These are phyloP conservation scores for Mechanitis mazaeus DNA, from an alignment of 2,888 invertebrate genomes.

Conservation along the genomic window DNA sequence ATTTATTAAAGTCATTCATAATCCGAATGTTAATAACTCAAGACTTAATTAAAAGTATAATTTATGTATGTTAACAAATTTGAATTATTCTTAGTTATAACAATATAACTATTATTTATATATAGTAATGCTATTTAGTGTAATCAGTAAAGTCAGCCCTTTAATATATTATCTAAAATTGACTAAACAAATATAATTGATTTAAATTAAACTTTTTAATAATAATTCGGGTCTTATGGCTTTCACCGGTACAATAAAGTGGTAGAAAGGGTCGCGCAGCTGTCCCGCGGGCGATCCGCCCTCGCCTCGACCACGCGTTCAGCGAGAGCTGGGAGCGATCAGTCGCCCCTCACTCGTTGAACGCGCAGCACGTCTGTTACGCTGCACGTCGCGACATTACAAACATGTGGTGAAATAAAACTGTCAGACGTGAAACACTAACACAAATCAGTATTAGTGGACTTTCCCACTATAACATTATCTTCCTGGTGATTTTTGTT, in stretches of 20 bases:
- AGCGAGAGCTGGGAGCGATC: slow-evolving; percentile 26
- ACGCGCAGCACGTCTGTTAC: slow-evolving; percentile 55
- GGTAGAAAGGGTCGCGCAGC: slow-evolving; percentile 71
- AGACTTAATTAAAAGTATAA: too few species aligned
- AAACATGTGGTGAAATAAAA: slow-evolving; percentile 76
- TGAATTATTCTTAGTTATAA: too few species aligned
- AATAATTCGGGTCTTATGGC: slow-evolving; percentile 24
- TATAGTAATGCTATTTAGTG: too few species aligned
- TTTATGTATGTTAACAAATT: too few species aligned
- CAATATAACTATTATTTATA: too few species aligned
- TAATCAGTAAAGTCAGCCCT: too few species aligned
- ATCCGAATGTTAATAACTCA: too few species aligned
- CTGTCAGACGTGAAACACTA: slow-evolving; percentile 72
- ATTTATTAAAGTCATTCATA: too few species aligned
- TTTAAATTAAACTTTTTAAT: too few species aligned
- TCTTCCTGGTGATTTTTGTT: slow-evolving; percentile 55
- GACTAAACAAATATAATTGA: too few species aligned
- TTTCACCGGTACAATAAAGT: slow-evolving; percentile 61
- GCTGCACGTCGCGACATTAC: slow-evolving; percentile 49
- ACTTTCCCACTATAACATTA: slow-evolving; percentile 44
- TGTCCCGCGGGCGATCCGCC: slow-evolving; percentile 56
- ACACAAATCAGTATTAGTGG: slow-evolving; percentile 58
- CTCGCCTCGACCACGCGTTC: slow-evolving; percentile 44
- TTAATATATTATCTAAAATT: too few species aligned
- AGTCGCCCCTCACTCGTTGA: slow-evolving; percentile 64